Evolutionary conservation across 2,888 invertebrate genomes (phyloP).

Genomic region (Cancer borealis): DNA sequence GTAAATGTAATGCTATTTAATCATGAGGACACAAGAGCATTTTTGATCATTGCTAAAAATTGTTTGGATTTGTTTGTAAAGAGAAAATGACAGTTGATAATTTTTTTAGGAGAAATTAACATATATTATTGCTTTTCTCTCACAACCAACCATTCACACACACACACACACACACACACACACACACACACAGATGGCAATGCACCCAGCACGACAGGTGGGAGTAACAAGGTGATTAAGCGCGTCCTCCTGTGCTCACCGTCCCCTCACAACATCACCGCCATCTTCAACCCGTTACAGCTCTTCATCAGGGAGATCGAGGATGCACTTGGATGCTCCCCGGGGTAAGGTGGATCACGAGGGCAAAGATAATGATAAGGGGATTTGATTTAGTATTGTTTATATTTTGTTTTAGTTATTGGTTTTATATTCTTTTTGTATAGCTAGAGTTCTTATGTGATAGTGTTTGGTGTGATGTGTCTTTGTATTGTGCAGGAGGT

Average conservation of each 20-base stretch:
- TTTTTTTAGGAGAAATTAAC: neutral
- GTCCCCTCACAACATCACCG: conserved; percentile 87
- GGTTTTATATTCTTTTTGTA: neutral
- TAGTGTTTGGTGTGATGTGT: neutral
- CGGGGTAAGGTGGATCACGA: conserved; percentile 78
- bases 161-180: neutral
- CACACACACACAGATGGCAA: conserved; percentile 57
- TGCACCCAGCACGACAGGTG: conserved; percentile 34
- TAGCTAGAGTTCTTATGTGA: neutral
- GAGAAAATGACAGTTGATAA: neutral
- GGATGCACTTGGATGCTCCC: conserved; percentile 82
- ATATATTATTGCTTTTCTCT: neutral
- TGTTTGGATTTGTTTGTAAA: neutral
- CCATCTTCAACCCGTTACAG: conserved; percentile 90
- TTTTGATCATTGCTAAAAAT: neutral
- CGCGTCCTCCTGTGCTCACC: conserved; percentile 86
- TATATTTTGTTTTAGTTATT: neutral
- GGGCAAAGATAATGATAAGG: neutral
- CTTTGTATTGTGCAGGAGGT: neutral
- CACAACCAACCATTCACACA: neutral
- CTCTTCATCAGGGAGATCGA: conserved; percentile 92
- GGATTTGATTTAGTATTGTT: neutral
- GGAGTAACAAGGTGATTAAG: conserved; percentile 4
- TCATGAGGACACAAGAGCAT: neutral
- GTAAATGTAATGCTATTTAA: neutral